These are phyloP conservation scores for Crotalus tigris DNA, from an alignment of 2,113 vertebrate genomes.

Conservation along the genomic window DNA sequence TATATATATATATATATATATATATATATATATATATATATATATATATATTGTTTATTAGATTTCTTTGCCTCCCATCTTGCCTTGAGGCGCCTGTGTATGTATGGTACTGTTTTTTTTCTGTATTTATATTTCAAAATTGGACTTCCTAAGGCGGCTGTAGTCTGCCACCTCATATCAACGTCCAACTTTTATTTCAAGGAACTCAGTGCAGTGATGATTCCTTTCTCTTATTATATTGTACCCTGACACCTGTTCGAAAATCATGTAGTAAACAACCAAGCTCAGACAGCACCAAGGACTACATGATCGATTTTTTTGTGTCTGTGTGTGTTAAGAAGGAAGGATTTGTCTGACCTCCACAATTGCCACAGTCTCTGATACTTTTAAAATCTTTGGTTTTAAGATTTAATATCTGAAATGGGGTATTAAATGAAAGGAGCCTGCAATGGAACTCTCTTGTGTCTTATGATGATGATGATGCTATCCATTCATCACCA, in stretches of 20 bases:
- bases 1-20: neutral
- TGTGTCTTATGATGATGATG: neutral
- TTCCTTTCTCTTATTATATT: neutral
- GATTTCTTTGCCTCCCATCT: neutral
- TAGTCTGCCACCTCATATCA: neutral
- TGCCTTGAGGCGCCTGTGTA: neutral
- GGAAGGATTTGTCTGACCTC: neutral
- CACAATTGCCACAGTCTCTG: neutral
- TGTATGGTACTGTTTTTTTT: neutral
- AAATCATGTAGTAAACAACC: neutral
- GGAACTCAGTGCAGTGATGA: neutral
- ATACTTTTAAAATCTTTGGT: neutral
- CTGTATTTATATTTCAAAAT: neutral
- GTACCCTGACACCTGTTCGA: neutral
- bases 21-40: neutral
- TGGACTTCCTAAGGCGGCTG: neutral
- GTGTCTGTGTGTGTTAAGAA: neutral
- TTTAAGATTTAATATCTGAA: neutral
- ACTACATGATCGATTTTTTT: neutral
- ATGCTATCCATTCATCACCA: neutral
- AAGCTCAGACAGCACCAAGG: neutral
- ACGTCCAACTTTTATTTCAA: neutral
- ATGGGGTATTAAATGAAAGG: neutral
- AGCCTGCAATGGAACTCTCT: neutral
- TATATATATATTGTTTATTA: neutral